Conservation (phyloP, 2,797 vertebrate species). For the Muscicapa striata region DNA sequence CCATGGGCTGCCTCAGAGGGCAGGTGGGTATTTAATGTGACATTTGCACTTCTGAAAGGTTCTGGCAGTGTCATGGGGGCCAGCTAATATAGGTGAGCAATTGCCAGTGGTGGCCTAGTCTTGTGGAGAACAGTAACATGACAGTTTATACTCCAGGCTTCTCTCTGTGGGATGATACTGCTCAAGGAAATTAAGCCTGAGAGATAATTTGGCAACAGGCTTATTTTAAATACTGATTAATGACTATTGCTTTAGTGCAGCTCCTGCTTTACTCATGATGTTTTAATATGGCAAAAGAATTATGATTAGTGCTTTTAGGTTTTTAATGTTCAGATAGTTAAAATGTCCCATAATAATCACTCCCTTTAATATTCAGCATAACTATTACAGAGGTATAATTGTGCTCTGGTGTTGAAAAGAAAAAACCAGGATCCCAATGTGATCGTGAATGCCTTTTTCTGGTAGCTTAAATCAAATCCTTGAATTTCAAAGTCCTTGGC, state of each 20-base stretch:
- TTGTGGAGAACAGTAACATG: neutral
- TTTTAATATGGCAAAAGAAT: conserved; percentile 66
- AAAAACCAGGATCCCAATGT: conserved; percentile 16
- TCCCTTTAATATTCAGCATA: conserved; percentile 63
- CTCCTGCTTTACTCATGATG: conserved; percentile 54
- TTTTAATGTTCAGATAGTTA: conserved; percentile 58
- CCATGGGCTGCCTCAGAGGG: neutral
- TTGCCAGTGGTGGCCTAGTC: neutral
- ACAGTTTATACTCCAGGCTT: conserved; percentile 9
- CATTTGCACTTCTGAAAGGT: neutral
- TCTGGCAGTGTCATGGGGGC: neutral
- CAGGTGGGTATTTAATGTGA: conserved; percentile 28
- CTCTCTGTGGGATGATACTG: conserved; percentile 46
- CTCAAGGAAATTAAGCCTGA: conserved; percentile 53
- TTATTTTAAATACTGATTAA: conserved; percentile 66
- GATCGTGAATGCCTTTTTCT: conserved; percentile 23
- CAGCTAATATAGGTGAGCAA: neutral
- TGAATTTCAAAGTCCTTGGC: conserved; percentile 41
- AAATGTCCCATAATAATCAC: conserved; percentile 44
- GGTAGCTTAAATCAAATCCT: conserved; percentile 60
- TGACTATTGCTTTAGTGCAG: conserved; percentile 51
- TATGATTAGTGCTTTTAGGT: conserved; percentile 63
- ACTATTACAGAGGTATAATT: conserved; percentile 59
- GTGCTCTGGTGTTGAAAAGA: conserved; percentile 16
- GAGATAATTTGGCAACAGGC: conserved; percentile 45